Base-by-base conservation (phyloP, 2,113 vertebrate genomes). In the Anser cygnoides region DNA sequence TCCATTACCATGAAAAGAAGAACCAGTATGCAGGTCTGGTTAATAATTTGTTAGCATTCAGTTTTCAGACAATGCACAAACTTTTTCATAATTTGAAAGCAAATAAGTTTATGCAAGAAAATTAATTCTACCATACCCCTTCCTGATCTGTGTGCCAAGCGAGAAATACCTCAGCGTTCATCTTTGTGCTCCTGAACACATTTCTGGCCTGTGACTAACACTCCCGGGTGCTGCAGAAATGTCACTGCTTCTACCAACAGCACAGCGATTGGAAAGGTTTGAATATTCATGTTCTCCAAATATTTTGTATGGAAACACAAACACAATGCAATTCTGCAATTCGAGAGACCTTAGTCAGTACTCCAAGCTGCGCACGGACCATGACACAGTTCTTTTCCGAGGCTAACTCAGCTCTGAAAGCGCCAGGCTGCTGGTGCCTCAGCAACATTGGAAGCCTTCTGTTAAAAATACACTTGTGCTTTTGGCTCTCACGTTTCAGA, bases 1-100 rank as follows among this genome's bases (percentile, higher is more conserved):
- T 63, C 54, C 49, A 41, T 76, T 70, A 88, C 43, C 50, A 43
- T 7, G 52, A 89, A 66, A 76, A 57, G 35, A 65, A 94, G 62
- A 96, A 63, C 5, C 68, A 85, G 43, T 49, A 93, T 78, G 63
- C 70, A 81, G 16, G 35, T 75, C 75, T 61, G 80, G 61, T 61
- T 61, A 91, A 86, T 63, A 35, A 88, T 74, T 54, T 73, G 66
- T 75, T 49, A 67, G 57, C 63, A 55, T 67, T 93, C 62, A n/a
- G 33, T 87, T 95, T 92, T 78, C 70, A 91, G 74, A 92, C 89
- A 94, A 87, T 78, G 83, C 11, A 80, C 39, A 90, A 75, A 65
- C 33, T 44, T 77, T 84, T 92, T 76, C 89, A 46, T 87, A 91
- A 92, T 86, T 95, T n/a, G 3, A 80, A 94, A 89, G 63, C 65